Evolutionary conservation across 2,797 vertebrate genomes (phyloP).

Genomic region (Lacerta bilineata): DNA sequence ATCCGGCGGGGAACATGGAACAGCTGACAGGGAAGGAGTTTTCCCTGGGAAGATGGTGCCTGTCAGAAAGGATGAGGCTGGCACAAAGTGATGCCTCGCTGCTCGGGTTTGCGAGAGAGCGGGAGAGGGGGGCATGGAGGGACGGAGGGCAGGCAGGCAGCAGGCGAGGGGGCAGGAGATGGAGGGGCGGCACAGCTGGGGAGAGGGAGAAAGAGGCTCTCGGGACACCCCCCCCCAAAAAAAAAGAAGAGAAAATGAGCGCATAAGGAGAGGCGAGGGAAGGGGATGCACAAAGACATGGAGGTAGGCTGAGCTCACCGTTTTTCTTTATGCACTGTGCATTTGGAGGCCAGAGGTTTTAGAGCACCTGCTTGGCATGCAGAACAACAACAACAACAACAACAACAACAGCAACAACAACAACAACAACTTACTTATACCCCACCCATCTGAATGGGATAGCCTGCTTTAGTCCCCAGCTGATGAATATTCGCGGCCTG

Average conservation of each 20-base stretch:
- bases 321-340: neutral
- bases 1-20: neutral
- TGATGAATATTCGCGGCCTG: no score
- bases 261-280: neutral
- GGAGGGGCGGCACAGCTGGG: rapidly evolving
- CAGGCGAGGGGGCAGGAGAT: no score
- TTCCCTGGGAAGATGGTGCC: conserved; percentile 23
- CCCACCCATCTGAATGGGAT: no score
- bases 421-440: no score
- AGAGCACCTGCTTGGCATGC: no score
- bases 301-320: neutral
- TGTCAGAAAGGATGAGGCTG: conserved; percentile 9
- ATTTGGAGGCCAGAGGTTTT: neutral
- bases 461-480: no score
- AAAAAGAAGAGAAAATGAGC: neutral
- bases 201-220: no score
- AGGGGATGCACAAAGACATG: no score
- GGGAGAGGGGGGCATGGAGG: rapidly evolving
- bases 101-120: neutral
- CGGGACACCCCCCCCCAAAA: no score
- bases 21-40: neutral
- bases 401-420: no score
- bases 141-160: no score
- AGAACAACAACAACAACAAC: no score
- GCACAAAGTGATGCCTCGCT: neutral